Evolutionary conservation across 1,140 invertebrate species (phyloP), one percentile per base, ranked within the genome.

Genomic region (Hormaphis cornu): DNA sequence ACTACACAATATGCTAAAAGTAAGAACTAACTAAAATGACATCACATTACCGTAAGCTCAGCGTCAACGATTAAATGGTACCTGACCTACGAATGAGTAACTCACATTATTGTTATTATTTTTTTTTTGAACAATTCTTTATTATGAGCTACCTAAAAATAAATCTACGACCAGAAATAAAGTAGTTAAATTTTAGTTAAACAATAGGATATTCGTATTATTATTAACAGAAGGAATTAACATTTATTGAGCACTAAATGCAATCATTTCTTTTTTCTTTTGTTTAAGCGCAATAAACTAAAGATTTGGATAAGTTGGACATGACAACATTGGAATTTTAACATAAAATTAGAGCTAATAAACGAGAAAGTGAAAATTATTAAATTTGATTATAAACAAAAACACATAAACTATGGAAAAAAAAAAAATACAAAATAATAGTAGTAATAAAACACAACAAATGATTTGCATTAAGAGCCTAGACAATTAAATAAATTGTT

Each of bases 101-200:
- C 58, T 63, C 42, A 63, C 40, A 44, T 63, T 30, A 50, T 7
- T 22, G 20, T 20, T 50, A 5, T 28, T 28, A 46, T n/a, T 24
- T 58, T 40, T 58, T 37, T 40, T 40, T 58, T 58, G 12, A 58
- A 56, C 28, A 54, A 58, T 44, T 16, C 18, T 50, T 46, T 50
- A 46, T 50, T 35, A 50, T 48, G 50, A 66, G 58, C 61, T 66
- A 66, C 40, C 37, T 35, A 48, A 16, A 66, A 66, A 50, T 66
- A 50, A 66, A 66, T 66, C 61, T 50, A 66, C 50, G 61, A 66
- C 44, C 61, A 66, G 61, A 66, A 66, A 48, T 66, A 66, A 66
- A 66, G 61, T 63, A 63, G 58, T 63, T 63, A 44, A 50, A 6
- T 66, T 48, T 66, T 66, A 66, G 44, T 66, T 66, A 66, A 66